Conservation (phyloP, 2,888 invertebrate species). For the Pyrrhia umbra region DNA sequence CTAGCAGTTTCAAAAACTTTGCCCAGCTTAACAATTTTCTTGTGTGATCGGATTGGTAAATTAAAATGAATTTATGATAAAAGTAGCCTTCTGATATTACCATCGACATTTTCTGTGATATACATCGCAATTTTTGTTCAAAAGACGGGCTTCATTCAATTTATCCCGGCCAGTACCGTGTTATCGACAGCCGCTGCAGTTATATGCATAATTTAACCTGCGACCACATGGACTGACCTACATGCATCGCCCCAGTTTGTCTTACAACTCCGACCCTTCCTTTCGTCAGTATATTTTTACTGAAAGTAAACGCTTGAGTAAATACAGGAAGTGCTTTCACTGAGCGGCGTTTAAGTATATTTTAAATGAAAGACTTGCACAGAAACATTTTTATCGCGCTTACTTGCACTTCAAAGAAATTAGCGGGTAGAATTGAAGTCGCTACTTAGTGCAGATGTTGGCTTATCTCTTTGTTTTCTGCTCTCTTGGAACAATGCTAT, state of each 20-base stretch:
- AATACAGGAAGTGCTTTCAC: constrained; percentile 54
- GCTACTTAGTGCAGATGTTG: constrained; percentile 26
- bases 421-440: constrained; percentile 30
- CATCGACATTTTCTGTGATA: neutral
- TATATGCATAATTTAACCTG: constrained; percentile 68
- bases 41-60: neutral
- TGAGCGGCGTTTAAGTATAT: constrained; percentile 35
- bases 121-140: constrained; percentile 14
- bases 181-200: constrained; percentile 63
- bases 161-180: constrained; percentile 28
- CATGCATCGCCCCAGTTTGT: constrained; percentile 64
- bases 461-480: constrained; percentile 30
- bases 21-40: neutral
- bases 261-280: constrained; percentile 59
- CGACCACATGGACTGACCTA: constrained; percentile 60
- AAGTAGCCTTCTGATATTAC: neutral
- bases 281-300: constrained; percentile 59
- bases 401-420: constrained; percentile 50
- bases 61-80: neutral
- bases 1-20: neutral
- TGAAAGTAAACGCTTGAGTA: constrained; percentile 53
- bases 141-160: constrained; percentile 48
- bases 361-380: constrained; percentile 47
- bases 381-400: constrained; percentile 52
- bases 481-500: constrained; percentile 19